Conservation (phyloP, 2,113 vertebrate species). For the Sakesphorus luctuosus region DNA sequence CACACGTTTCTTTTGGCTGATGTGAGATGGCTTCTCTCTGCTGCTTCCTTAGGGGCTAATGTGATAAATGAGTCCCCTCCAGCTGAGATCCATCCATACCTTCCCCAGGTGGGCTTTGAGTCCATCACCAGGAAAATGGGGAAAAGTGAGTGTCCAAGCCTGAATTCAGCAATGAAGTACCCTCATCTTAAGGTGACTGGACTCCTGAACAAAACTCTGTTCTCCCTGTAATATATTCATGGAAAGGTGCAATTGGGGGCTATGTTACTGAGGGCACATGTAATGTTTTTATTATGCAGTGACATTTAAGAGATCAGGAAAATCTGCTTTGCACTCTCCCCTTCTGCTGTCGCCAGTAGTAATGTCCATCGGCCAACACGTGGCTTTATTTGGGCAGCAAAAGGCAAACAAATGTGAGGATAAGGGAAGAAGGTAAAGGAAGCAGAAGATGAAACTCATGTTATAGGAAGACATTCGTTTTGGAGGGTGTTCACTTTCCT, state of each 20-base stretch:
- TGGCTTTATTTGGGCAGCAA: neutral
- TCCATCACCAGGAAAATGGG: neutral
- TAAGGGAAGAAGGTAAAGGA: neutral
- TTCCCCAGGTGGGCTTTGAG: neutral
- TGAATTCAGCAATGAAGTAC: neutral
- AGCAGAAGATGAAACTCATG: neutral
- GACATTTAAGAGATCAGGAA: neutral
- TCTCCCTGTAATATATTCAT: neutral
- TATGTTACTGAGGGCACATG: neutral
- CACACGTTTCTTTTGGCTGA: neutral
- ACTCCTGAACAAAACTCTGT: neutral
- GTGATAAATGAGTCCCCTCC: neutral
- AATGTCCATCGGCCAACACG: fast-evolving
- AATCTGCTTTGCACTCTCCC: neutral
- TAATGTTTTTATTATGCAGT: neutral
- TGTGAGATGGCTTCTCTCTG: neutral
- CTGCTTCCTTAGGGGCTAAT: neutral
- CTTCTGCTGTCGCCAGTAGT: neutral
- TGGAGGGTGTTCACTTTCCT: neutral
- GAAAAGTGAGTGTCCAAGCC: neutral
- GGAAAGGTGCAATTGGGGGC: neutral
- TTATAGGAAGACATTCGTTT: neutral
- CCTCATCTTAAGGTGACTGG: neutral
- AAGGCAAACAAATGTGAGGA: neutral
- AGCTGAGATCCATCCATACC: neutral